Base-by-base conservation (phyloP, 2,113 vertebrate species). In the Trachemys scripta region DNA sequence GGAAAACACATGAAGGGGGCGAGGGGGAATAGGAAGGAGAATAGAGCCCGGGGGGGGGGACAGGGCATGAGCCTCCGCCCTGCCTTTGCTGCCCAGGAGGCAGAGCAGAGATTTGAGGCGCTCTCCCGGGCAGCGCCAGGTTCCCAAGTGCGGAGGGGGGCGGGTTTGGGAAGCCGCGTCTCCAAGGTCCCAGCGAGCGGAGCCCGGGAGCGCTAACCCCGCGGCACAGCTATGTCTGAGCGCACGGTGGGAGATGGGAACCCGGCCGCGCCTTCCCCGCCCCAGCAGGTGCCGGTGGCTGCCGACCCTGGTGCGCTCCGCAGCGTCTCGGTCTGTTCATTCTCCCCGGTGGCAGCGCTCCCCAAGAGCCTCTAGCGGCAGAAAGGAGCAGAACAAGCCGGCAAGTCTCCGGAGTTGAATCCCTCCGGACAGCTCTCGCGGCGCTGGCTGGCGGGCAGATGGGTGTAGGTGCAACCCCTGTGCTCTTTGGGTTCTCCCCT, bases 361-460 rank as follows among this genome's bases (percentile, higher is more conserved):
- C 47, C 85, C 79, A 92, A 91, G 97, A 95, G 82, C 97, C 97
- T 96, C 97, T 97, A 96, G 97, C 80, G 97, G 97, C 93, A 53
- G 75, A 89, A 31, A 59, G 49, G 75, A 50, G 96, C 89, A 93
- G 9, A 38, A 89, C 97, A 90, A 49, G 14, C 25, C 54, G 89
- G 54, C 82, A 29, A 38, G 20, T 10, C 27, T 22, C 59, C 22
- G 10, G 62, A n/a, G 84, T 14, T 49, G 12, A 51, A 31, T 20
- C 82, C n/a, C 14, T 12, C 14, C 14, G 69, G 38, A 10, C 8
- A 10, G 29, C 20, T 38, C 76, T n/a, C 54, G 53, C 53, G 35
- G 76, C 49, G 49, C 35, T 31, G 8, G 42, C 35, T 27, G 14
- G 8, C 57, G 49, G 25, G 8, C 45, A 47, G 54, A 29, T 24